Conservation (phyloP, 2,797 vertebrate genomes). For the Euphonia xanthogaster region DNA sequence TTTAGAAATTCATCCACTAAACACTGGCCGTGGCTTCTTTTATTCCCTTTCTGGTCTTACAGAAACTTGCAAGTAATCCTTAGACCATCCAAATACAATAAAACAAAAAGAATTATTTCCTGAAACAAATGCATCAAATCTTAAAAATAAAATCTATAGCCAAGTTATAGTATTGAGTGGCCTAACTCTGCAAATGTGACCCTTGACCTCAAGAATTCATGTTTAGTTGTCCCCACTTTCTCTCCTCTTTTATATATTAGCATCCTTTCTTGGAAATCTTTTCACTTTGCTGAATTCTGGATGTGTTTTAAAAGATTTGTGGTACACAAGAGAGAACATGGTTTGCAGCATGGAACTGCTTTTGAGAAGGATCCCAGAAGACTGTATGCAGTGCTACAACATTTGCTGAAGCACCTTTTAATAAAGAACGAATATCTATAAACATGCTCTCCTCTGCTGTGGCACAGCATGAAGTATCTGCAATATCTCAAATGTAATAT, state of each 20-base stretch:
- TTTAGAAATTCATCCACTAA: background rate
- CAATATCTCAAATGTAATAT: background rate
- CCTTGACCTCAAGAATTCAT: background rate
- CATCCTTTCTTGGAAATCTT: background rate
- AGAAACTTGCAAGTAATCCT: background rate
- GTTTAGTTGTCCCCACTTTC: background rate
- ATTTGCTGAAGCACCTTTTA: background rate
- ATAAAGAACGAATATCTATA: slow-evolving; percentile 14
- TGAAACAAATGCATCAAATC: background rate
- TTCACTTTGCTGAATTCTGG: background rate
- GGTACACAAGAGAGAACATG: background rate
- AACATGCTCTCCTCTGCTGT: background rate
- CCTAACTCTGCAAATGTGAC: background rate
- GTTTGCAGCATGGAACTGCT: background rate
- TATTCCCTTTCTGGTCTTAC: background rate
- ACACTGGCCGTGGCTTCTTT: background rate
- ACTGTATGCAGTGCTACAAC: background rate
- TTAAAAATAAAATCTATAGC: background rate
- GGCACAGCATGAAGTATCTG: background rate
- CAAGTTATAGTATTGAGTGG: background rate
- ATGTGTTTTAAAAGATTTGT: background rate
- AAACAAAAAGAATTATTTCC: background rate
- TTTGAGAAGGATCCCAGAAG: background rate
- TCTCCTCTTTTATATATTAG: background rate
- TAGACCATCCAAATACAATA: background rate